Base-by-base conservation (phyloP, 1,140 invertebrate species). In the Drosophila funebris region DNA sequence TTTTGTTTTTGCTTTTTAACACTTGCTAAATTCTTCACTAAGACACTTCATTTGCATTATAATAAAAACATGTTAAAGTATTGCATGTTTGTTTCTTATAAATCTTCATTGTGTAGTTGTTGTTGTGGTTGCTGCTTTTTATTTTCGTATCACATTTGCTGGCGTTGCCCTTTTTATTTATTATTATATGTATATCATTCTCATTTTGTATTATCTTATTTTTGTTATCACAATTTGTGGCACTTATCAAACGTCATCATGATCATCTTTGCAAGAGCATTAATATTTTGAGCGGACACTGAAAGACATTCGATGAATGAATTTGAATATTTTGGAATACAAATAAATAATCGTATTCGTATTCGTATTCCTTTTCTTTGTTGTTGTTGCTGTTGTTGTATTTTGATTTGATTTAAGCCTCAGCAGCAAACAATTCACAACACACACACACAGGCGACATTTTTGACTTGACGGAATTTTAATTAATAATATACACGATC, bases 271-370 rank as follows among this genome's bases (percentile, higher is more conserved):
- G 48, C 50, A 64, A 62, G 54, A 48, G 31, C 56, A 46, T 73
- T 61, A 53, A 61, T 54, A 68, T 68, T 73, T 73, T 41, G 4
- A 29, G 18, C 61, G 61, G 56, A 16, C 54, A 52, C 64, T 68
- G 54, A 22, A 68, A 60, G 64, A 52, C 66, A 53, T 37, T 78
- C 80, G 62, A 80, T 84, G 80, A 84, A 84, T 85, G 81, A 84
- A 84, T 85, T 84, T 80, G 69, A 85, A 84, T 84, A 85, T 67
- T 64, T 84, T 56, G n/a, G n/a, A 85, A 84, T 84, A 85, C 56
- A 50, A 81, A 87, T 73, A 46, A 29, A 20, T 67, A 11, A 48
- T 27, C 13, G 37, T 56, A 20, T 43, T 41, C 27, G 43, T 52
- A 9, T 54, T 43, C 14, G 20, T 77, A 70, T 78, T 78, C 68